phyloP scores from a whole-genome alignment of 2,888 invertebrate species.

The Hypselothyrea guttata region DNA sequence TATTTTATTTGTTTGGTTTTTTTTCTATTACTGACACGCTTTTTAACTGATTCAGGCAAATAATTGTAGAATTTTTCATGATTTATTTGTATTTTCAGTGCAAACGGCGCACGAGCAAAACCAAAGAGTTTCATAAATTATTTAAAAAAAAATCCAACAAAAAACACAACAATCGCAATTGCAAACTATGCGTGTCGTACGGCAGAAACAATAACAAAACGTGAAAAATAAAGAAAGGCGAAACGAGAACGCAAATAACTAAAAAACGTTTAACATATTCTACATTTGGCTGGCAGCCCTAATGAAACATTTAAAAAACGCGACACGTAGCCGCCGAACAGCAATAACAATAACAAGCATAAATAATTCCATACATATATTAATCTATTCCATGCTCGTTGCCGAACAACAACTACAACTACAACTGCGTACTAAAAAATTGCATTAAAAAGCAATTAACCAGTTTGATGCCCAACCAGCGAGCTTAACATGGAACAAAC shows the following conservation, averaged over 20 bases:
- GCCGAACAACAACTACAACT: conserved; percentile 10
- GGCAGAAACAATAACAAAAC: conserved; percentile 40
- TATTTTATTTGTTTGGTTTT: conserved; percentile 13
- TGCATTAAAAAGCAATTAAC: conserved; percentile 33
- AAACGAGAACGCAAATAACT: conserved; percentile 5
- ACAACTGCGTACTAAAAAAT: conserved; percentile 15
- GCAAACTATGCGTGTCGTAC: conserved; percentile 31
- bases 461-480: background rate
- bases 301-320: conserved; percentile 66
- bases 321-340: conserved; percentile 53
- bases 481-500: conserved; percentile 48
- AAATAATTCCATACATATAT: background rate
- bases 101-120: conserved; percentile 37
- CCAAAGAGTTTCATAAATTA: conserved; percentile 33
- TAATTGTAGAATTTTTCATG: conserved; percentile 37
- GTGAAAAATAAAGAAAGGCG: conserved; percentile 10
- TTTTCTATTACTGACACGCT: conserved; percentile 20
- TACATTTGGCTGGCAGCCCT: conserved; percentile 42
- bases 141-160: conserved; percentile 23
- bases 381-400: background rate
- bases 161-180: conserved; percentile 23
- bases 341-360: background rate
- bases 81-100: conserved; percentile 69
- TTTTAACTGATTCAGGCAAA: background rate
- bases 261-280: conserved; percentile 18